Percentiles rank a stretch among this genome's conserved stretches.
Evolutionary conservation across 2,797 vertebrate genomes (phyloP).

Genomic region (Coreius guichenoti): DNA sequence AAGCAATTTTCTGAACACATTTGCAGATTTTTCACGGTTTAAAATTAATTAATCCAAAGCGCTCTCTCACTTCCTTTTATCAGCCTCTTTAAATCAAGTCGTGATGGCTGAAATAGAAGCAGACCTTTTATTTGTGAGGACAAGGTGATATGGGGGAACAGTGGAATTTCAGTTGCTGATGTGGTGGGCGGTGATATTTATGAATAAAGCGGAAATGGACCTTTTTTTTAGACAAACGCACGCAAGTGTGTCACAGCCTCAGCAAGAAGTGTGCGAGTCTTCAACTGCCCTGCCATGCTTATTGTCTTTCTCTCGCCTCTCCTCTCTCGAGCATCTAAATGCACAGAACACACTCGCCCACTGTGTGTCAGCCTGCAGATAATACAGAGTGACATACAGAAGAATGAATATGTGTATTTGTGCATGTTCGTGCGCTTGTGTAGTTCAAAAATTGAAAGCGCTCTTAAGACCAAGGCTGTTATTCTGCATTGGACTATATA

Average conservation of each 20-base stretch:
- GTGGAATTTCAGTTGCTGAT: constrained; percentile 39
- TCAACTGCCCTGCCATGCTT: constrained; percentile 30
- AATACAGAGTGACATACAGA: constrained; percentile 48
- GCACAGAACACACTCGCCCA: constrained; percentile 48
- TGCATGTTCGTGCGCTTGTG: background rate
- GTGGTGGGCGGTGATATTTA: constrained; percentile 51
- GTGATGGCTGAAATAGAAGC: constrained; percentile 7
- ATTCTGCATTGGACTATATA: constrained; percentile 26
- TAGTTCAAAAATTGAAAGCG: background rate
- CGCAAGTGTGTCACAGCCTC: constrained; percentile 33
- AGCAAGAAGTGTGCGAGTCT: constrained; percentile 20
- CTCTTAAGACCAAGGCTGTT: constrained; percentile 1
- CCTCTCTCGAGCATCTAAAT: constrained; percentile 28
- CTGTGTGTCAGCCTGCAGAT: constrained; percentile 48
- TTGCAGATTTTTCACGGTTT: constrained; percentile 25
- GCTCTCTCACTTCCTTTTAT: background rate
- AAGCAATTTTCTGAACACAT: constrained; percentile 37
- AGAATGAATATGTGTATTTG: constrained; percentile 2
- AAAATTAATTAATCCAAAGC: constrained; percentile 34
- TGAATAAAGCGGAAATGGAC: constrained; percentile 36
- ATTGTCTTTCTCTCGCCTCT: constrained; percentile 36
- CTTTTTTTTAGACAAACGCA: constrained; percentile 32
- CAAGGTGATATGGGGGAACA: constrained; percentile 37
- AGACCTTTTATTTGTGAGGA: constrained; percentile 26
- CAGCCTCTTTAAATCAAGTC: constrained; percentile 30